phyloP scores from a whole-genome alignment of 2,113 vertebrate species.

The Helogale parvula region DNA sequence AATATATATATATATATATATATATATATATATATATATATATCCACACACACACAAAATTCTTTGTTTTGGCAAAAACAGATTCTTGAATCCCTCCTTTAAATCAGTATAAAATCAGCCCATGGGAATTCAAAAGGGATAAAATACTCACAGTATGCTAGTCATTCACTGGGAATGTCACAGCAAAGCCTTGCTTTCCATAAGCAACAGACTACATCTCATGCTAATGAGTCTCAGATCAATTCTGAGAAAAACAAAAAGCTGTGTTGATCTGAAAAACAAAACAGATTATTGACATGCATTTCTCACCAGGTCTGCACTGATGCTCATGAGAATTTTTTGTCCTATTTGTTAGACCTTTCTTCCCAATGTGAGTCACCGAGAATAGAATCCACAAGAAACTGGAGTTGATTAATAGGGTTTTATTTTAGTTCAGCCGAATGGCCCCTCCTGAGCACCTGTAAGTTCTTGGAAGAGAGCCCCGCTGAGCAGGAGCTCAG shows the following conservation, averaged over 20 bases:
- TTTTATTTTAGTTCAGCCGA: no score
- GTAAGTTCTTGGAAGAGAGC: no score
- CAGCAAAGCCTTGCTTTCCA: neutral
- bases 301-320: neutral
- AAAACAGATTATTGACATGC: neutral
- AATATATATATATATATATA: neutral
- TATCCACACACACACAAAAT: neutral
- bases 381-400: no score
- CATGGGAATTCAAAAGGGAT: neutral
- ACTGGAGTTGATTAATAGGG: no score
- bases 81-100: neutral
- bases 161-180: neutral
- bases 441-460: no score
- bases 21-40: no score
- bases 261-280: neutral
- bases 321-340: neutral
- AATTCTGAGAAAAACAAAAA: neutral
- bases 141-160: neutral
- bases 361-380: no score
- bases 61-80: neutral
- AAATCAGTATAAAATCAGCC: neutral
- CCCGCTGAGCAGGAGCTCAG: no score
- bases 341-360: neutral
- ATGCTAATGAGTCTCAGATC: neutral
- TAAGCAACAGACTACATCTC: no score